Evolutionary conservation across 2,888 invertebrate species (phyloP).

Genomic region (Aproaerema taeniolella): DNA sequence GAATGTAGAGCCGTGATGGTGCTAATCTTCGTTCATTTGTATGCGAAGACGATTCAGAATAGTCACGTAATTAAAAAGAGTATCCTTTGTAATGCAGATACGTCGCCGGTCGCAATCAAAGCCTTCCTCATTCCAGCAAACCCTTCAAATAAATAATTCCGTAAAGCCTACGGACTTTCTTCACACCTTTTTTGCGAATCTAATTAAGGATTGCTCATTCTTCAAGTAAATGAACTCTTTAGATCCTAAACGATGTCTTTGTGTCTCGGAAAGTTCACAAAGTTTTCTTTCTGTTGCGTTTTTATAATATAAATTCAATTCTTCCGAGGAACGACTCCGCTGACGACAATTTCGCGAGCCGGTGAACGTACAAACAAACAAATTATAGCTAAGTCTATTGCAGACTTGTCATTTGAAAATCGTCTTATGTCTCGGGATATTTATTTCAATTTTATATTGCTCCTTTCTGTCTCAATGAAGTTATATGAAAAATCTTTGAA

Average conservation of each 20-base stretch:
- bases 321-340: neutral
- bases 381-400: slow-evolving; percentile 11
- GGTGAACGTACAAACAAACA: slow-evolving; percentile 20
- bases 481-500: slow-evolving; percentile 3
- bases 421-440: slow-evolving; percentile 13
- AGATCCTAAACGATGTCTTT: slow-evolving; percentile 26
- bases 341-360: slow-evolving; percentile 20
- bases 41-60: slow-evolving; percentile 37
- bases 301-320: neutral
- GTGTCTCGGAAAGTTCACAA: neutral
- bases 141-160: slow-evolving; percentile 48
- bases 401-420: slow-evolving; percentile 5
- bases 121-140: slow-evolving; percentile 34
- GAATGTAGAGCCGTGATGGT: slow-evolving; percentile 36
- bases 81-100: slow-evolving; percentile 63
- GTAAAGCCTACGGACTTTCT: slow-evolving; percentile 16
- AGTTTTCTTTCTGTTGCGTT: too few relatives aligned
- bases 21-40: slow-evolving; percentile 57
- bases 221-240: slow-evolving; percentile 28
- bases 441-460: slow-evolving; percentile 1
- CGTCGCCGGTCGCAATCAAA: slow-evolving; percentile 46
- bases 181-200: slow-evolving; percentile 29
- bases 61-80: slow-evolving; percentile 56
- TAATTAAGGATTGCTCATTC: slow-evolving; percentile 32
- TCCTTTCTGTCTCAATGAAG: slow-evolving; percentile 1